Evolutionary conservation across 2,797 vertebrate genomes (phyloP), one percentile per base, ranked within the genome.

Genomic region (Parauchenoglanis punctatus): DNA sequence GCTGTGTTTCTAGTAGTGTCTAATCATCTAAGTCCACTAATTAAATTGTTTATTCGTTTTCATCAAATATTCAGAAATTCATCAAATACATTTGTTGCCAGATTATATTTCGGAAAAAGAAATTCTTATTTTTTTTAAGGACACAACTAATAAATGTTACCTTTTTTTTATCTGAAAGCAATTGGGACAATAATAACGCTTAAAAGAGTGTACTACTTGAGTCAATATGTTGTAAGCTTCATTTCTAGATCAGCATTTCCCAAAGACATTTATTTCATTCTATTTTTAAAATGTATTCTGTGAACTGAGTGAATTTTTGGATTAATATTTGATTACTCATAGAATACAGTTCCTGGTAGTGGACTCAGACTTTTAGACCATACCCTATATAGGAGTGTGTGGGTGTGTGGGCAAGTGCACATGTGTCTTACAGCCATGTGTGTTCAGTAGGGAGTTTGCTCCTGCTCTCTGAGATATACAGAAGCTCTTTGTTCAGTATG

Each of bases 401-500:
- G 61, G 44, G 68, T 56, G 40, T 81, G 52, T 80, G 75, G 49
- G 72, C 70, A 61, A 46, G 85, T 67, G 28, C 49, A 67, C 35
- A 13, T 75, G 73, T 80, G 63, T 35, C 49, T 56, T 83, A 77
- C 56, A 81, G 40, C n/a, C 28, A 44, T 75, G 72, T 31, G 35
- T 83, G 7, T 65, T 40, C 46, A 56, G 59, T 68, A n/a, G 73
- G 70, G 59, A 87, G 35, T 63, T 76, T 67, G 52, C 81, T 86
- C 15, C n/a, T 67, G 63, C 58, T 58, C 85, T 87, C 85, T 35
- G 17, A 54, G 81, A 73, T 56, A 86, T 72, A 90, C 90, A 90
- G 88, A 86, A 86, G 88, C 88, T 88, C 88, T 90, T 90, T 90
- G 90, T 90, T 90, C 83, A 11, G 56, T 70, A 44, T 52, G 23